Base-by-base conservation (phyloP, 2,888 invertebrate species). In the Spodoptera exigua region DNA sequence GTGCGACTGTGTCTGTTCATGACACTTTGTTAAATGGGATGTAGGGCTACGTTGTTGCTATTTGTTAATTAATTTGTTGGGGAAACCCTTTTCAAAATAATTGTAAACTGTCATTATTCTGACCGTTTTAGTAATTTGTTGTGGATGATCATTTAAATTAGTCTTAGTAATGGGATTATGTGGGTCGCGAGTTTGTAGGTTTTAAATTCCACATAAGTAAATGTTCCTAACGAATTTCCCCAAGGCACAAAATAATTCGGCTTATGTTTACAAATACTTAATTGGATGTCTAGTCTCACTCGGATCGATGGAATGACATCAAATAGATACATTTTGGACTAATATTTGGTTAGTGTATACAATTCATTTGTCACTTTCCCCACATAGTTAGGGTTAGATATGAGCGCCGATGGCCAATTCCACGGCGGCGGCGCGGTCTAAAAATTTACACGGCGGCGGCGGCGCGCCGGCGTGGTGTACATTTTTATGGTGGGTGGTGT, bases 241-340 rank as follows among this genome's bases (percentile, higher is more conserved):
- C 1, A 18, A 18, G 27, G 27, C 27, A 27, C 7, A 27, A 27
- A 5, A 7, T 27, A 27, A 27, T 27, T 27, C 27, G 27, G 27
- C 27, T 27, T 63, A 32, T 59, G 52, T 70, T 65, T 34, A 65
- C 71, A 27, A 49, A 27, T 27, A 46, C 49, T 43, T 67, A 74
- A 65, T 64, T 67, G 46, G 17, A 56, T 58, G 64, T 69, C 64
- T 64, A 65, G 78, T 39, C 66, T 43, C 57, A 21, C 18, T 46
- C 58, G 54, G 64, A 74, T 78, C 79, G 51, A 78, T 78, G 76
- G 45, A 56, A 47, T 52, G 53, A 58, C 68, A 65, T 72, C 75
- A 60, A 63, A 65, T 59, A 43, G 57, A 58, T 63, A 59, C 59
- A 61, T 61, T 46, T 32, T 56, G 10, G 40, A 34, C 63, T 68